phyloP scores from a whole-genome alignment of 2,797 vertebrate species.

The Megaceryle alcyon region DNA sequence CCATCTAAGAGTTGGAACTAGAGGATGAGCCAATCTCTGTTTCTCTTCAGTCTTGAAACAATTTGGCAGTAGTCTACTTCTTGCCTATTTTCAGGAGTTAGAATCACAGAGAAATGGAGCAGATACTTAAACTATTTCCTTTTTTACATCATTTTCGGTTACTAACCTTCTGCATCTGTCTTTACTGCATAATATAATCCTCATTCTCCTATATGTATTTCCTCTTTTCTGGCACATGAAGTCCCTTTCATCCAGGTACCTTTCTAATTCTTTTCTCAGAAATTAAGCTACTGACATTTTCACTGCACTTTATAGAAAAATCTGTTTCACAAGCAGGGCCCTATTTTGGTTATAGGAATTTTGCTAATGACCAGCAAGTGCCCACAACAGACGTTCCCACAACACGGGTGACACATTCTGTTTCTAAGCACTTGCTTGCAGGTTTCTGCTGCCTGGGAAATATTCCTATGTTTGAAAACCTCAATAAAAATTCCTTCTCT shows the following conservation, averaged over 20 bases:
- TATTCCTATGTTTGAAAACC: not conserved
- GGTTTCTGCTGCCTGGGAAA: not conserved
- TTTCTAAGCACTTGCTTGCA: not conserved
- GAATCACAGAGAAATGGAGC: not conserved
- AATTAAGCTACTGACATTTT: not conserved
- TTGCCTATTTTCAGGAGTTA: not conserved
- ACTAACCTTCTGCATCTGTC: not conserved
- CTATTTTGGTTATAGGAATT: not conserved
- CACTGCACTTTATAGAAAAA: not conserved
- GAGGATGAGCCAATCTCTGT: not conserved
- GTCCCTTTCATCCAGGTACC: not conserved
- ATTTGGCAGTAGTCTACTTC: not conserved
- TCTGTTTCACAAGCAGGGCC: not conserved
- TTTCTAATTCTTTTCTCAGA: not conserved
- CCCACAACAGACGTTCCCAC: not conserved
- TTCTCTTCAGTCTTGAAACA: not conserved
- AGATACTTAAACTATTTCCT: not conserved
- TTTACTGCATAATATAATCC: not conserved
- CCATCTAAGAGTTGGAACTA: not conserved
- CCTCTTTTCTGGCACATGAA: not conserved
- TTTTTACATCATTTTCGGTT: not conserved
- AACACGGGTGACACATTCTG: not conserved
- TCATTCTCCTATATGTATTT: not conserved
- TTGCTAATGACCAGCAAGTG: not conserved
- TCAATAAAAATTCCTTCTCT: not conserved